Conservation (phyloP, 2,888 invertebrate genomes). For the Caenorhabditis japonica region DNA sequence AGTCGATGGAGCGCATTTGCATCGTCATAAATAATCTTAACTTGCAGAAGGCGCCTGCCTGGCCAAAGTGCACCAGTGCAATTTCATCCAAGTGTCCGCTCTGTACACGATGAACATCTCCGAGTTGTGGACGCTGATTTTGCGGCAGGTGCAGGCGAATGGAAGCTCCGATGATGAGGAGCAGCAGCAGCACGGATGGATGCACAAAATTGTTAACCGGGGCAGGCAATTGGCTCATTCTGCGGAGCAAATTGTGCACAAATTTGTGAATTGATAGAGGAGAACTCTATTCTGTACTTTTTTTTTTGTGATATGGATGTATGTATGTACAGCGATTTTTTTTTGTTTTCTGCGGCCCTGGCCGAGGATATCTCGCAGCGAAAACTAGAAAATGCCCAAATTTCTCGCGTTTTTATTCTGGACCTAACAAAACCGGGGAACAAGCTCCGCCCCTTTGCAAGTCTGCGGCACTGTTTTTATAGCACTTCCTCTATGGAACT, state of each 20-base stretch:
- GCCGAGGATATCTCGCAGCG: too few species aligned
- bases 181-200: conserved; percentile 30
- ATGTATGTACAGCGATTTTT: too few species aligned
- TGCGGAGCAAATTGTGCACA: conserved; percentile 70
- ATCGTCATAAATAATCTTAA: background rate
- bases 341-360: background rate
- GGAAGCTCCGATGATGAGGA: background rate
- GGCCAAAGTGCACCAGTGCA: conserved; percentile 73
- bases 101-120: conserved; percentile 70
- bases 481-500: too few species aligned
- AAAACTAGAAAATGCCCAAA: too few species aligned
- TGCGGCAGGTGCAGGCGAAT: conserved; percentile 66
- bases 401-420: too few species aligned
- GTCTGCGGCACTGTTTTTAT: too few species aligned
- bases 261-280: conserved; percentile 11
- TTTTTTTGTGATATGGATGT: background rate
- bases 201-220: conserved; percentile 64
- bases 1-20: conserved; percentile 32
- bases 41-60: conserved; percentile 73
- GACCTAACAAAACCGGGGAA: too few species aligned
- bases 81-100: conserved; percentile 71
- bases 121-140: conserved; percentile 66
- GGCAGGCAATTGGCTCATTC: conserved; percentile 71
- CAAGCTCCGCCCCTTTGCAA: too few species aligned
- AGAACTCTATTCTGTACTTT: background rate